Conservation (phyloP, 2,797 vertebrate genomes). For the Halcyon smyrnensis region DNA sequence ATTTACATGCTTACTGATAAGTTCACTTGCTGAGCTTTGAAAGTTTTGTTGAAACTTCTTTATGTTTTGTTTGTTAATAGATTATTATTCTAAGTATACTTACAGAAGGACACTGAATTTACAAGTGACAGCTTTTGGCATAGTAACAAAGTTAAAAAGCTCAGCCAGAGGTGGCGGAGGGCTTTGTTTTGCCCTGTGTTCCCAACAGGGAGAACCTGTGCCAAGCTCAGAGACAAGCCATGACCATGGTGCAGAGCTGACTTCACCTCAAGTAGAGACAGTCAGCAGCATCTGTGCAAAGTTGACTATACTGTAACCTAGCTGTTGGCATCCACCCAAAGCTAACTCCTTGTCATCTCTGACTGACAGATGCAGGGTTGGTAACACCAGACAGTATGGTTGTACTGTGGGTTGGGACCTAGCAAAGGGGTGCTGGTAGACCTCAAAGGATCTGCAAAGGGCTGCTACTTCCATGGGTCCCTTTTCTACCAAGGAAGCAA, state of each 20-base stretch:
- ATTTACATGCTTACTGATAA: background rate
- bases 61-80: background rate
- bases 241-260: accelerated
- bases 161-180: background rate
- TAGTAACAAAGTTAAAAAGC: background rate
- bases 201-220: background rate
- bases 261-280: background rate
- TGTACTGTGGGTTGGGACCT: background rate
- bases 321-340: background rate
- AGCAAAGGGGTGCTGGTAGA: background rate
- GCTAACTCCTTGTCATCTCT: background rate
- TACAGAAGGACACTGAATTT: background rate
- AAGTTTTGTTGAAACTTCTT: background rate
- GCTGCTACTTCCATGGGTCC: background rate
- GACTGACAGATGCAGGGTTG: background rate
- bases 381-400: background rate
- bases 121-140: background rate
- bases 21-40: background rate
- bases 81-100: background rate
- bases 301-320: accelerated
- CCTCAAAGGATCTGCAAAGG: background rate
- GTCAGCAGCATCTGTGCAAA: background rate
- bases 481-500: background rate
- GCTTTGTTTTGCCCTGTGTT: background rate
- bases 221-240: background rate